Percentiles rank a stretch among this genome's conserved stretches.
Evolutionary conservation across 2,113 vertebrate species (phyloP).

Genomic region (Entosphenus tridentatus): DNA sequence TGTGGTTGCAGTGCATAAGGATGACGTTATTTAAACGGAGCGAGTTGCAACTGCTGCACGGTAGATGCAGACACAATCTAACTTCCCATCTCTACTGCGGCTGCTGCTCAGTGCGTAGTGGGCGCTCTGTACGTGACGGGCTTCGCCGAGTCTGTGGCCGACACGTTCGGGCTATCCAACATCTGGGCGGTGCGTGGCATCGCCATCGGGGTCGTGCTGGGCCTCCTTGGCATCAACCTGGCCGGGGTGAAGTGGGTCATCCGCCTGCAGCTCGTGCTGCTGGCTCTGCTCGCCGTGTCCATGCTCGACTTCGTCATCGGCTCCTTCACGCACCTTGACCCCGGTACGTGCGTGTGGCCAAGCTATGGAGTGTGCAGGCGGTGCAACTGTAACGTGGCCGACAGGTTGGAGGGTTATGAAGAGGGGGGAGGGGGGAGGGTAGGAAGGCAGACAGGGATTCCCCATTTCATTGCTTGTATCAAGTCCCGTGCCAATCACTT

Average conservation of each 20-base stretch:
- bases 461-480: no score
- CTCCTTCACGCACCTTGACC: conserved; percentile 69
- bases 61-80: no score
- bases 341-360: conserved; percentile 26
- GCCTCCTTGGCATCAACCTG: conserved; percentile 73
- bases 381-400: no score
- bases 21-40: no score
- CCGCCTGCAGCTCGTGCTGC: conserved; percentile 63
- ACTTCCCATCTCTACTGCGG: no score
- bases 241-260: conserved; percentile 91
- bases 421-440: no score
- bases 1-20: no score
- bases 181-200: conserved; percentile 60
- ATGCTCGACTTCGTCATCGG: conserved; percentile 78
- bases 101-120: conserved; percentile 51
- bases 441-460: no score
- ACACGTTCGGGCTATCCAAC: conserved; percentile 37
- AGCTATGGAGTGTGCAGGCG: no score
- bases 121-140: conserved; percentile 92
- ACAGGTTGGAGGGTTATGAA: no score
- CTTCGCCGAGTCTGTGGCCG: conserved; percentile 68
- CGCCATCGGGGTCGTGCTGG: conserved; percentile 46
- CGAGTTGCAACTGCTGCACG: no score
- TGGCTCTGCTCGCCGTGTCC: conserved; percentile 56
- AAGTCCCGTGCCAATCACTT: no score